Evolutionary conservation across 2,797 vertebrate genomes (phyloP), one percentile per base, ranked within the genome.

Genomic region (Acestrorhynchus altus): DNA sequence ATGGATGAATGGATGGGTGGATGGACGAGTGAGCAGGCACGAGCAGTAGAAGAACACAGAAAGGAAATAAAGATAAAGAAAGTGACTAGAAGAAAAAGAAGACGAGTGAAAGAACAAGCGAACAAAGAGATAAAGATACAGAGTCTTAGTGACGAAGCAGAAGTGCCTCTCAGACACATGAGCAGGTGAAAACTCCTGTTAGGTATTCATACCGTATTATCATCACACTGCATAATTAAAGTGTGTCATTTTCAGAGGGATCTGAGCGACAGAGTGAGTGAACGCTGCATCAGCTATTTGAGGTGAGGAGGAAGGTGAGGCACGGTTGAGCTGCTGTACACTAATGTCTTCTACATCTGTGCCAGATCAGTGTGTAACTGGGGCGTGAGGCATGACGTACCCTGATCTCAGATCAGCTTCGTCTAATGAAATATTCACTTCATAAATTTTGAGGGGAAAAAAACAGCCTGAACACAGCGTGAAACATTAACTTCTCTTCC

Each of bases 61-160:
- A 35, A 6, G 31, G 2, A 35, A 6, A 35, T 35, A 35, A 35
- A 6, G 6, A 2, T 35, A 6, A 35, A 2, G 6, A 6, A 35
- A 2, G 2, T 6, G 6, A 2, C 31, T 35, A 28, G 46, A n/a
- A 74, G 82, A 70, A 73, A 82, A 74, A 80, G 81, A 83, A 54
- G 39, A 11, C 64, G 64, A 49, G 39, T 65, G 72, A 16, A 26
- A 47, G 76, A 83, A 64, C 47, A 66, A 80, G 77, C 79, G 68
- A 69, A 35, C 20, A 46, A 31, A 7, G 26, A 42, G 24, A 22
- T 26, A 18, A 24, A 16, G 31, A 26, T 8, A 67, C 40, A 79
- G 63, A 79, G 11, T 39, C 11, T 54, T 22, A 8, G 0, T 54
- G 51, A 54, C n/a, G n/a, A n/a, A 1, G 51, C n/a, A 54, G n/a